These are phyloP conservation scores for Habrosyne pyritoides DNA, from an alignment of 2,888 invertebrate species.

Conservation along the genomic window DNA sequence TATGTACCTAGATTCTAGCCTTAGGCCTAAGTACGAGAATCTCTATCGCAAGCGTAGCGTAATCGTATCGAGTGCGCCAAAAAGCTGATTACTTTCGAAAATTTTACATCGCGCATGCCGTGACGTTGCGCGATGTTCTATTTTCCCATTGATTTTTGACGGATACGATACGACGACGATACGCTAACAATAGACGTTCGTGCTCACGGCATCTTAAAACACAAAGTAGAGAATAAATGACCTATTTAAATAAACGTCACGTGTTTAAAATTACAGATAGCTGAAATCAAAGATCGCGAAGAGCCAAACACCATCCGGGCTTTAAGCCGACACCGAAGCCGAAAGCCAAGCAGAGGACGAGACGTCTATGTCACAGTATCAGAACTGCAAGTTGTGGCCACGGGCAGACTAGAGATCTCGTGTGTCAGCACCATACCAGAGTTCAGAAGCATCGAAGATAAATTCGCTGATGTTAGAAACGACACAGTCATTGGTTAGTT, in stretches of 20 bases:
- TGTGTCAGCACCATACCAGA: conserved; percentile 92
- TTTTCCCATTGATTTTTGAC: too few relatives aligned
- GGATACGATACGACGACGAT: too few relatives aligned
- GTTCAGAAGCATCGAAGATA: conserved; percentile 87
- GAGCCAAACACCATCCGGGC: conserved; percentile 53
- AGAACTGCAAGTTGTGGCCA: conserved; percentile 87
- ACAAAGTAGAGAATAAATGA: not conserved
- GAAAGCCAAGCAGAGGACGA: conserved; percentile 79
- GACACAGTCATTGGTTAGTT: conserved; percentile 88
- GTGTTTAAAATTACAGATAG: conserved; percentile 37
- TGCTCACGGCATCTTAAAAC: too few relatives aligned
- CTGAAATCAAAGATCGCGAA: conserved; percentile 51
- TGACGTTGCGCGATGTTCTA: too few relatives aligned
- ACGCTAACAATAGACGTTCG: too few relatives aligned
- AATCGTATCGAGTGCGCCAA: too few relatives aligned
- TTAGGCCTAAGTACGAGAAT: too few relatives aligned
- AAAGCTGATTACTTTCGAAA: too few relatives aligned
- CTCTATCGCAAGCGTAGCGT: too few relatives aligned
- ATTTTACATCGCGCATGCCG: too few relatives aligned
- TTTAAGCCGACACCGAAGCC: conserved; percentile 67
- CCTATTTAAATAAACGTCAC: not conserved
- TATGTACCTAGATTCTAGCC: too few relatives aligned
- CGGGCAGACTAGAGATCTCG: conserved; percentile 88
- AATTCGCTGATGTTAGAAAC: conserved; percentile 89
- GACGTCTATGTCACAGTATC: conserved; percentile 88